These are phyloP conservation scores for Jordanella pulchra DNA, from an alignment of 2,797 vertebrate genomes.

Conservation along the genomic window DNA sequence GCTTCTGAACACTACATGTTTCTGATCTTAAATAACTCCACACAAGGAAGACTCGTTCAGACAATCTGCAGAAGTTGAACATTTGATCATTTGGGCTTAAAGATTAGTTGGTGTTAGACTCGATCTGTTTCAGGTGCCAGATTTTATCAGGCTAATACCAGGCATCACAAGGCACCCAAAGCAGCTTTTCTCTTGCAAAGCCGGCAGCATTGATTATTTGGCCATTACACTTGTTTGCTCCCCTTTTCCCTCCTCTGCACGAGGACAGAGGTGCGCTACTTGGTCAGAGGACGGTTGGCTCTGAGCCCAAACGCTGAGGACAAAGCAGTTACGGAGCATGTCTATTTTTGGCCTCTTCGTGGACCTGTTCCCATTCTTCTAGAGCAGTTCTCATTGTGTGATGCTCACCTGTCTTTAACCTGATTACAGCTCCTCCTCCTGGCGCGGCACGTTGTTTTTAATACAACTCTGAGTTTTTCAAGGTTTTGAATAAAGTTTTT, in stretches of 20 bases:
- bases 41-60: slow-evolving; percentile 25
- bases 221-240: slow-evolving; percentile 25
- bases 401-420: slow-evolving; percentile 53
- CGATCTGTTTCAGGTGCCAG: slow-evolving; percentile 66
- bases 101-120: slow-evolving; percentile 58
- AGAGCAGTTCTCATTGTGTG: slow-evolving; percentile 54
- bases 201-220: slow-evolving; percentile 54
- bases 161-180: slow-evolving; percentile 60
- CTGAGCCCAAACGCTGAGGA: slow-evolving; percentile 44
- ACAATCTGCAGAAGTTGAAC: slow-evolving; percentile 28
- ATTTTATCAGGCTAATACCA: slow-evolving; percentile 66
- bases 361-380: slow-evolving; percentile 62
- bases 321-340: slow-evolving; percentile 49
- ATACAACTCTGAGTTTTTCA: slow-evolving; percentile 16
- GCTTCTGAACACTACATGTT: slow-evolving; percentile 2
- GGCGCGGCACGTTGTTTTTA: slow-evolving; percentile 39
- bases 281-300: slow-evolving; percentile 53
- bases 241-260: not conserved
- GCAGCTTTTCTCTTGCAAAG: slow-evolving; percentile 60
- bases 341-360: slow-evolving; percentile 72
- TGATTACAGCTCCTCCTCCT: slow-evolving; percentile 51
- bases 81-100: slow-evolving; percentile 57
- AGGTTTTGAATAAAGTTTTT: slow-evolving; percentile 9
- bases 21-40: slow-evolving; percentile 41
- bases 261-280: slow-evolving; percentile 33